Conservation (phyloP, 2,113 vertebrate species). For the Chaetodon auriga region DNA sequence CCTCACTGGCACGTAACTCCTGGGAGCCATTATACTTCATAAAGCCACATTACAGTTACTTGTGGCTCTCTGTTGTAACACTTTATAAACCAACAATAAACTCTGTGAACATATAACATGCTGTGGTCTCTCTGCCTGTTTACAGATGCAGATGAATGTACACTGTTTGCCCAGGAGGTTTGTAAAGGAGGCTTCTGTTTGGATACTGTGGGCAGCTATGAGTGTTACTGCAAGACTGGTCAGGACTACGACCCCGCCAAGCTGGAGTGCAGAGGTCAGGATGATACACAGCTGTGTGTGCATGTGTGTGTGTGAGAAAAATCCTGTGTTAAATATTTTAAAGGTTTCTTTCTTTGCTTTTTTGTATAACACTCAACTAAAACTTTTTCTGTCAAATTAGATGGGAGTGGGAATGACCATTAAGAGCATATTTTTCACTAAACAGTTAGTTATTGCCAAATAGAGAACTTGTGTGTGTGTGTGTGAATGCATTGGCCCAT, state of each 20-base stretch:
- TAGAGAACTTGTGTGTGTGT: neutral
- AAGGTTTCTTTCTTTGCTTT: neutral
- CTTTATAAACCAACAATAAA: neutral
- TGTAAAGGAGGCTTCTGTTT: constrained; percentile 97
- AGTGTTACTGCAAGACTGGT: constrained; percentile 97
- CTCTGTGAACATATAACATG: neutral
- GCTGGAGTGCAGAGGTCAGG: constrained; percentile 94
- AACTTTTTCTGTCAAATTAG: neutral
- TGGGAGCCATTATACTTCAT: neutral
- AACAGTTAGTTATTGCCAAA: neutral
- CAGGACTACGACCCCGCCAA: constrained; percentile 93
- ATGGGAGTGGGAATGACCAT: no score
- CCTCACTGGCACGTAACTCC: neutral
- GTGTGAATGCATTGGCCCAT: neutral
- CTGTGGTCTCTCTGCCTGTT: constrained; percentile 28
- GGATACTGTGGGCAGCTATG: constrained; percentile 90
- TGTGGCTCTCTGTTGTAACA: neutral
- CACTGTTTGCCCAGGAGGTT: constrained; percentile 93
- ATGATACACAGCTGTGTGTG: neutral
- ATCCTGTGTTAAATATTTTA: neutral
- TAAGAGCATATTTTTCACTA: no score
- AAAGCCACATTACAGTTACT: neutral
- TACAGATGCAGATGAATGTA: constrained; percentile 95
- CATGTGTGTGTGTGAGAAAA: neutral
- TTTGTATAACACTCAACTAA: neutral